Evolutionary conservation across 2,113 vertebrate genomes (phyloP).

Genomic region (Paedocypris sp.): DNA sequence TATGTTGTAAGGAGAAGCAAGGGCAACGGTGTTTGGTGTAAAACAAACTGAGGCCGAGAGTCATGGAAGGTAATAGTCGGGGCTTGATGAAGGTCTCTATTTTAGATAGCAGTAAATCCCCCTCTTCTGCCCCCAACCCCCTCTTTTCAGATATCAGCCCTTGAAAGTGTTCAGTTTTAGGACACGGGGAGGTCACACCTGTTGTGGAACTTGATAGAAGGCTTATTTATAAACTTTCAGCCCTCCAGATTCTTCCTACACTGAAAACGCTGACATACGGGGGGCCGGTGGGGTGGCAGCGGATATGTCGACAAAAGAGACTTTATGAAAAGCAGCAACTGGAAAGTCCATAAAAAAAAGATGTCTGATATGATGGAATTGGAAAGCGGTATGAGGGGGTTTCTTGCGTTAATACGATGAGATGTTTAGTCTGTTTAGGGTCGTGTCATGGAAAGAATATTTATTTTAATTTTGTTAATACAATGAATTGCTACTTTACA

Average conservation of each 20-base stretch:
- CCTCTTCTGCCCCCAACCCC: constrained; percentile 10
- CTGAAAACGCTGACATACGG: constrained; percentile 87
- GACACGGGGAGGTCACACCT: constrained; percentile 98
- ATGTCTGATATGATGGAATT: constrained; percentile 86
- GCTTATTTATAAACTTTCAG: constrained; percentile 99
- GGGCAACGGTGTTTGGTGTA: constrained; percentile 24
- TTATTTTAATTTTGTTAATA: neutral
- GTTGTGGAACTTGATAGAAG: constrained; percentile 99
- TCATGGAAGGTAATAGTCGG: constrained; percentile 32
- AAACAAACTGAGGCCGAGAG: constrained; percentile 23
- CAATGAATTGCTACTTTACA: constrained; percentile 30
- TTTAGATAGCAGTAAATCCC: constrained; percentile 32
- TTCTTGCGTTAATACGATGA: constrained; percentile 13
- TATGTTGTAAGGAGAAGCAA: neutral
- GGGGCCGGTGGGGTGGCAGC: constrained; percentile 62
- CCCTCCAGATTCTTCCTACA: constrained; percentile 90
- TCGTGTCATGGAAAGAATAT: neutral
- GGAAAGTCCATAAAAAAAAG: constrained; percentile 88
- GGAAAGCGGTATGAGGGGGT: constrained; percentile 72
- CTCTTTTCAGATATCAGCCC: constrained; percentile 42
- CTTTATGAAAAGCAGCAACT: constrained; percentile 93
- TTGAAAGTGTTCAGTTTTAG: constrained; percentile 99
- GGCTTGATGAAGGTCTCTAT: constrained; percentile 35
- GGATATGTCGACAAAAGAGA: constrained; percentile 69
- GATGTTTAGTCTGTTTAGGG: constrained; percentile 18